These are phyloP conservation scores for Oenanthe oenanthe DNA, from an alignment of 2,113 vertebrate species.

Conservation along the genomic window DNA sequence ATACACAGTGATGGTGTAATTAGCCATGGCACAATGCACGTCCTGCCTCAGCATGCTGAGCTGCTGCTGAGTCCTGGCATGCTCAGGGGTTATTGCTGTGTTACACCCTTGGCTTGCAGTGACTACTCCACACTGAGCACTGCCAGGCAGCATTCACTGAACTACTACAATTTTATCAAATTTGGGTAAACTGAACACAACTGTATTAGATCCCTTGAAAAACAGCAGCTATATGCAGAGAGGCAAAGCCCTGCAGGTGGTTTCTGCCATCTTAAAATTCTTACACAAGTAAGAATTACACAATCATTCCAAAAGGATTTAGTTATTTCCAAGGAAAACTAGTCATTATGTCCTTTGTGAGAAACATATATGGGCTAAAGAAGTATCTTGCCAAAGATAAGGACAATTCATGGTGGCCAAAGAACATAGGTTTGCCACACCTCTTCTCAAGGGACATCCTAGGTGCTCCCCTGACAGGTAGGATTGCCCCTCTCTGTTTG, in stretches of 20 bases:
- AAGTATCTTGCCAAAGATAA: background rate
- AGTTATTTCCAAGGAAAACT: background rate
- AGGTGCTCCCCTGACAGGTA: background rate
- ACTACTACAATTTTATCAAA: background rate
- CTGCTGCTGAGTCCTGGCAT: background rate
- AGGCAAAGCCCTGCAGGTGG: background rate
- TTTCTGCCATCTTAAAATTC: background rate
- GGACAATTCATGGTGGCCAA: background rate
- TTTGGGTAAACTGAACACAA: background rate
- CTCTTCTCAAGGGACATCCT: background rate
- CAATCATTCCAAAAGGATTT: background rate
- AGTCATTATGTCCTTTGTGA: background rate
- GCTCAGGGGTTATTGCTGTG: background rate
- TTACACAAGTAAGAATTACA: background rate
- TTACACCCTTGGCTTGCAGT: background rate
- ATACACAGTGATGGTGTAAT: background rate
- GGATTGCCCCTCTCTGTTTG: background rate
- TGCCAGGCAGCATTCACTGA: background rate
- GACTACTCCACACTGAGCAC: background rate
- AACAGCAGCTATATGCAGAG: background rate
- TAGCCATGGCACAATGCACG: background rate
- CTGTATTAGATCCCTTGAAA: background rate
- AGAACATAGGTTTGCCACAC: background rate
- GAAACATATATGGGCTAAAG: background rate
- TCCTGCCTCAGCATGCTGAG: background rate